Base-by-base conservation (phyloP, 2,888 invertebrate genomes). In the Latrodectus hesperus region DNA sequence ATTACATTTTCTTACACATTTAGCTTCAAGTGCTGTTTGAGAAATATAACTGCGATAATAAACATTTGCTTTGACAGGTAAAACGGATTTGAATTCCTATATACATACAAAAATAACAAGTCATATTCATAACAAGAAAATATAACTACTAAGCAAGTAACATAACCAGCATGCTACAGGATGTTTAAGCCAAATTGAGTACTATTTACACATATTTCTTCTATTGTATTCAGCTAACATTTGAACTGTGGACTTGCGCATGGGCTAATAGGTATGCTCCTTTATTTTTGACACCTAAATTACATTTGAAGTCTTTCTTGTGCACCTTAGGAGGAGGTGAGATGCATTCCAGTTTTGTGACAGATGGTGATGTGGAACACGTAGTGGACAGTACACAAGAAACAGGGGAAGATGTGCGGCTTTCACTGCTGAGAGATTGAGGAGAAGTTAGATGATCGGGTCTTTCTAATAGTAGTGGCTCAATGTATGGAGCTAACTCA, bases 401-500 rank as follows among this genome's bases (percentile, higher is more conserved):
- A 5, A 88, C 60, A 3, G 89, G 88, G 8, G 90, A 90, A 1
- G 90, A 90, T 8, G 90, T 84, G 17, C 89, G 78, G 22, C 90
- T 90, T 22, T 86, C 82, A 68, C 88, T 89, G 17, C 88, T 89
- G 10, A 89, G 53, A 3, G 90, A 89, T 22, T 84, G 85, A 3
- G 90, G 85, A 14, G 85, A 80, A 49, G 88, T 49, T 5, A 81
- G 89, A 4, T 11, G 64, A 10, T 67, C 17, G 0, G 79, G 52
- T 53, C 78, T 82, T 4, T 89, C 90, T 4, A 89, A 67, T 14
- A 90, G 84, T 14, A 89, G 67, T 12, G 91, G 90, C 65, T 91
- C 91, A 38, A 90, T 88, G 77, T 90, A 90, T 26, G 90, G 90
- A 12, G 87, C 77, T 10, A 90, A 84, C 75, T 97, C 96, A 0